phyloP scores from a whole-genome alignment of 2,888 invertebrate species.

The Mythimna albipuncta region DNA sequence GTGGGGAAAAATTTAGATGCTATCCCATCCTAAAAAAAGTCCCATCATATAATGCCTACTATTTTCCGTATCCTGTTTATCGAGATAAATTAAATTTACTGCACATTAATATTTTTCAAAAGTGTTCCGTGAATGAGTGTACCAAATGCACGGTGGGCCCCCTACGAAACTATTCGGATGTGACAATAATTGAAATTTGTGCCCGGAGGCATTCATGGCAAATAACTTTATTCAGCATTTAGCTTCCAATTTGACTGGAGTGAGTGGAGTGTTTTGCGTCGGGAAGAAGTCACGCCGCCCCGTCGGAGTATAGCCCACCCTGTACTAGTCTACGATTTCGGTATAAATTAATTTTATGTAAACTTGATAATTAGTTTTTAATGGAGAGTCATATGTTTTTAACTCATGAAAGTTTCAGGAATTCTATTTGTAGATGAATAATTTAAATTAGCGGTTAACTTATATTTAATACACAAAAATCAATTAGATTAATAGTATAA shows the following conservation, averaged over 20 bases:
- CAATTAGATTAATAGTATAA: too few relatives aligned
- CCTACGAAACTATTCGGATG: conserved; percentile 90
- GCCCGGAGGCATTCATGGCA: conserved; percentile 91
- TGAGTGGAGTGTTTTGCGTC: conserved; percentile 78
- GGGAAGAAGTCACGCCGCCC: conserved; percentile 71
- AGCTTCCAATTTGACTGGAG: conserved; percentile 86
- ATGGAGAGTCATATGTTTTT: neutral
- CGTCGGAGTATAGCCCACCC: conserved; percentile 23
- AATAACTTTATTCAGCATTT: conserved; percentile 90
- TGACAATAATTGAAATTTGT: conserved; percentile 90
- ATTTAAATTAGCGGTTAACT: too few relatives aligned
- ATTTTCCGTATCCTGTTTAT: neutral
- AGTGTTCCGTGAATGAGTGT: conserved; percentile 67
- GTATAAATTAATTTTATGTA: neutral
- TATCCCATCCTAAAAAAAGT: too few relatives aligned
- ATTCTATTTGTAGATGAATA: too few relatives aligned
- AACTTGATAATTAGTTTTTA: neutral
- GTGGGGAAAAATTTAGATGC: too few relatives aligned
- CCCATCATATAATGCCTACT: too few relatives aligned
- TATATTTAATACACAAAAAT: too few relatives aligned
- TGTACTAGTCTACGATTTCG: conserved; percentile 14
- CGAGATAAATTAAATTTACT: neutral
- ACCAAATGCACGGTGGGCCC: conserved; percentile 70
- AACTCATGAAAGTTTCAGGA: too few relatives aligned
- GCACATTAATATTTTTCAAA: neutral